phyloP scores from a whole-genome alignment of 2,888 invertebrate species.

The Oscheius sp. region DNA sequence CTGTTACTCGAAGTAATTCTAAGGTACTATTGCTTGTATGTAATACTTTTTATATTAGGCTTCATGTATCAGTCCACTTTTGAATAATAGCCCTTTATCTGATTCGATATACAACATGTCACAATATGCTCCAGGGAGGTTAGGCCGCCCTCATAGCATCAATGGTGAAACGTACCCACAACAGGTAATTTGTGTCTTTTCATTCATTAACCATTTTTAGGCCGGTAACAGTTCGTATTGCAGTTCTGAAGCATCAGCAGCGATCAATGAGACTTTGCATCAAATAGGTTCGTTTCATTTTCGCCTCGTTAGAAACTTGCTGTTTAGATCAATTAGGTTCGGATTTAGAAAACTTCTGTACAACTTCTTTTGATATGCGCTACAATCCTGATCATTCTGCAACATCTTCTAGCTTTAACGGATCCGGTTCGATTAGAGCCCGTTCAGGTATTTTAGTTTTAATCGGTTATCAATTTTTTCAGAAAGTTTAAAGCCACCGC shows the following conservation, averaged over 20 bases:
- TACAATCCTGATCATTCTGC: background rate
- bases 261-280: slow-evolving; percentile 55
- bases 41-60: background rate
- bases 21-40: background rate
- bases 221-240: slow-evolving; percentile 12
- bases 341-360: slow-evolving; percentile 56
- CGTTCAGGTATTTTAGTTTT: background rate
- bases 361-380: slow-evolving; percentile 8
- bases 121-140: slow-evolving; percentile 6
- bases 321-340: slow-evolving; percentile 57
- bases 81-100: slow-evolving; percentile 1
- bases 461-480: background rate
- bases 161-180: slow-evolving; percentile 6
- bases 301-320: background rate
- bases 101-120: slow-evolving; percentile 17
- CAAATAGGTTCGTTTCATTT: slow-evolving; percentile 42
- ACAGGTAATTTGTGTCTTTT: background rate
- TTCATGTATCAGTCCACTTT: slow-evolving; percentile 17
- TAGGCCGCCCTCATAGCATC: slow-evolving; percentile 13
- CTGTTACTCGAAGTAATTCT: slow-evolving; percentile 1
- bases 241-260: slow-evolving; percentile 37
- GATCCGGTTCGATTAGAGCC: background rate
- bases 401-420: background rate
- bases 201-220: background rate
- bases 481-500: slow-evolving; percentile 72